Conservation (phyloP, 2,888 invertebrate genomes). For the Catocala nupta region DNA sequence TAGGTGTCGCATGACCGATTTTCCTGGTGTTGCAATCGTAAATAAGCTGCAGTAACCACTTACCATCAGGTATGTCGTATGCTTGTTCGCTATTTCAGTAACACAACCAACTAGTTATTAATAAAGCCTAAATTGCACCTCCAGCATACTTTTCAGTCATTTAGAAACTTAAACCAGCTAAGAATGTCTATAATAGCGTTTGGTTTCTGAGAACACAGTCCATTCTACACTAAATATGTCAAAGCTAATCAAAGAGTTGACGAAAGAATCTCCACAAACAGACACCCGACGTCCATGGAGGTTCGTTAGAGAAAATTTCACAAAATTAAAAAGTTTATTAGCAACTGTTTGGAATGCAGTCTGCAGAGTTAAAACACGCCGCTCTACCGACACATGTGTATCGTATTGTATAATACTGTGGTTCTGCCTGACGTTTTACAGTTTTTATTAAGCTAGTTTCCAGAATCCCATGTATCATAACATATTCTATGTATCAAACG, state of each 20-base stretch:
- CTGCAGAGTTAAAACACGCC: not conserved
- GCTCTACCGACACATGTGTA: not conserved
- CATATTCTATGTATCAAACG: too few relatives aligned
- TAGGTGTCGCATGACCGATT: too few relatives aligned
- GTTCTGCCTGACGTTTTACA: not conserved
- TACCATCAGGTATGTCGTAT: too few relatives aligned
- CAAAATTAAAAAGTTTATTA: constrained; percentile 21
- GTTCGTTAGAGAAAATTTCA: constrained; percentile 13
- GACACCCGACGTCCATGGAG: not conserved
- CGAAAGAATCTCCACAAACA: constrained; percentile 5
- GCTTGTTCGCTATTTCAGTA: too few relatives aligned
- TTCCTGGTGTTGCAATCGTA: too few relatives aligned
- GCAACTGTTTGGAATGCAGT: constrained; percentile 16
- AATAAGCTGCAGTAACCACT: too few relatives aligned
- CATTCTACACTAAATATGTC: not conserved
- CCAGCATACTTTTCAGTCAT: too few relatives aligned
- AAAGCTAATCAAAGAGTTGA: not conserved
- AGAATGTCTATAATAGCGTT: not conserved
- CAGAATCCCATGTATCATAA: too few relatives aligned
- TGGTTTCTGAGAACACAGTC: not conserved
- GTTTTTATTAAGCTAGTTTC: not conserved
- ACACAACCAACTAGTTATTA: too few relatives aligned
- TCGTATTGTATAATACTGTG: not conserved
- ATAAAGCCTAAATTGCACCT: too few relatives aligned
- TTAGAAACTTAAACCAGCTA: not conserved